These are phyloP conservation scores for Crambe crambe DNA, from an alignment of 37 sponge, comb jelly and placozoan genomes.

Conservation along the genomic window DNA sequence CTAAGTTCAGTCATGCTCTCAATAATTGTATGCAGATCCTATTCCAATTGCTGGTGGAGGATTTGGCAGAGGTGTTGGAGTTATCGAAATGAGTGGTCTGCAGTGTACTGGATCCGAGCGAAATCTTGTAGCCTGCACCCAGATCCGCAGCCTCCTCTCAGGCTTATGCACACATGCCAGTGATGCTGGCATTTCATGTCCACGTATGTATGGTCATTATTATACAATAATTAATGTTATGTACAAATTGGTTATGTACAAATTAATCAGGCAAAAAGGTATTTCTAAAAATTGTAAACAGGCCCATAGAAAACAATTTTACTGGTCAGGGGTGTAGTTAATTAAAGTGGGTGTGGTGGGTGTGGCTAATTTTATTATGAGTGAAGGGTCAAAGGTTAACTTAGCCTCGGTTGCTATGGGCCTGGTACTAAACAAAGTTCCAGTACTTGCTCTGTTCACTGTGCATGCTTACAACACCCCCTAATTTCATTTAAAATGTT, in stretches of 20 bases:
- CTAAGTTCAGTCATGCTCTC: not conserved
- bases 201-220: conserved; percentile 29
- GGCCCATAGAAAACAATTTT: no score
- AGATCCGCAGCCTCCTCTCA: not conserved
- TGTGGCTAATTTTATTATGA: no score
- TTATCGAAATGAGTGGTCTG: not conserved
- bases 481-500: no score
- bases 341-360: no score
- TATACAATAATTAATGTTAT: no score
- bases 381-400: no score
- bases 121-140: conserved; percentile 13
- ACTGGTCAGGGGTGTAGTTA: no score
- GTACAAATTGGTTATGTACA: not conserved
- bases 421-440: no score
- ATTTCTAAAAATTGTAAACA: no score
- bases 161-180: conserved; percentile 17
- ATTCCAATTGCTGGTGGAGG: conserved; percentile 9
- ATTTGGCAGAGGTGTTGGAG: conserved; percentile 37
- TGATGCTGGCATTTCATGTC: conserved; percentile 46
- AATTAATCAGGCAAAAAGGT: not conserved
- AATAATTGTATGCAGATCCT: not conserved
- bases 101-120: conserved; percentile 31
- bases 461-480: no score
- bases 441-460: no score
- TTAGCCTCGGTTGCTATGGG: no score